Conservation (phyloP, 1,140 invertebrate species). For the Amyelois transitella region DNA sequence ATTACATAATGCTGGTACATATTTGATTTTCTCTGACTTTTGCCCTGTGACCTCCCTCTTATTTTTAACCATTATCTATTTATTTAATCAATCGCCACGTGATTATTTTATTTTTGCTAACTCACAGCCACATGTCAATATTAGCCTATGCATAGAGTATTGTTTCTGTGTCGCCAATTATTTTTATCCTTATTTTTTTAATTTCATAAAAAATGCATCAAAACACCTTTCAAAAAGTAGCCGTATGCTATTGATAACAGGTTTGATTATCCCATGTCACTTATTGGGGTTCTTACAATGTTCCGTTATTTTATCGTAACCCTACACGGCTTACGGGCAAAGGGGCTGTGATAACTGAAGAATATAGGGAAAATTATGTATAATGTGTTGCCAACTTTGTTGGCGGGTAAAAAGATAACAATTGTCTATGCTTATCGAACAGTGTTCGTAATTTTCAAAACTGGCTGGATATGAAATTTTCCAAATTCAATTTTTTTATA, state of each 20-base stretch:
- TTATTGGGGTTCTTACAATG: constrained; percentile 46
- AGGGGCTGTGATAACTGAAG: constrained; percentile 10
- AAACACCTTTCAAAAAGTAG: constrained; percentile 72
- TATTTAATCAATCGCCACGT: constrained; percentile 64
- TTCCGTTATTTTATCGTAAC: constrained; percentile 30
- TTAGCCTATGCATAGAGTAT: constrained; percentile 73
- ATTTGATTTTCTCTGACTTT: constrained; percentile 10
- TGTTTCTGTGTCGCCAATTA: constrained; percentile 72
- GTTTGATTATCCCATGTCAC: constrained; percentile 57
- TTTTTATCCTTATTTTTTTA: constrained; percentile 58
- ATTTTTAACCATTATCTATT: constrained; percentile 43
- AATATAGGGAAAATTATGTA: too few species aligned
- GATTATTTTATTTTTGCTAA: constrained; percentile 70
- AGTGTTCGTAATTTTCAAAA: neutral
- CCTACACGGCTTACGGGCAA: constrained; percentile 17
- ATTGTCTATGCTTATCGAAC: too few species aligned
- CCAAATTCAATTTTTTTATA: neutral
- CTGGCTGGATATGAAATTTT: too few species aligned
- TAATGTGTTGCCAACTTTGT: too few species aligned
- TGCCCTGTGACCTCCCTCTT: constrained; percentile 46
- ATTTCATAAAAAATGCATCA: constrained; percentile 70
- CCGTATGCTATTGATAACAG: constrained; percentile 69
- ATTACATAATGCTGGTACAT: too few species aligned
- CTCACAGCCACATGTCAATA: constrained; percentile 70
- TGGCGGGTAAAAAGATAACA: too few species aligned